Conservation (phyloP, 2,797 vertebrate species). For the Siniperca scherzeri region DNA sequence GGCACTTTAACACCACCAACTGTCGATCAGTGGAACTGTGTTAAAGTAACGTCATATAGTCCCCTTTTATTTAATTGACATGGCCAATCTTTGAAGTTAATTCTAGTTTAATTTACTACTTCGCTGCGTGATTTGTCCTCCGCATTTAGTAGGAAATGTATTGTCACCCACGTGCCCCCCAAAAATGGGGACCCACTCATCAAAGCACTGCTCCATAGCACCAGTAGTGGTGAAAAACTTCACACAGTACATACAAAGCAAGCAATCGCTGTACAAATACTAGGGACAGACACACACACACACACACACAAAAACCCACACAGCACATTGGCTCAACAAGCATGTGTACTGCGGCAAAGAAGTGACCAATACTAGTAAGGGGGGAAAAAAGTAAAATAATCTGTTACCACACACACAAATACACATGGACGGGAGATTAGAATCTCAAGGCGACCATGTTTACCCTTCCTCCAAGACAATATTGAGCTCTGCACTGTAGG, state of each 20-base stretch:
- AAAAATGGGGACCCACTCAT: not conserved
- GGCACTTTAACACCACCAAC: not conserved
- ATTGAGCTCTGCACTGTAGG: not conserved
- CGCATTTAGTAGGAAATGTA: not conserved
- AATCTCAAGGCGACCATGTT: not conserved
- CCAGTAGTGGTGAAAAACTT: not conserved
- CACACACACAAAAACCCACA: not conserved
- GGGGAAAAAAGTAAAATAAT: accelerated
- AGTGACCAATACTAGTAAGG: not conserved
- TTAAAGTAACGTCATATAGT: not conserved
- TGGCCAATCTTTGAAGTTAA: not conserved
- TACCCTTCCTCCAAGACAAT: slow-evolving; percentile 15
- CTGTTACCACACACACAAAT: not conserved
- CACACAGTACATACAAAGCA: not conserved
- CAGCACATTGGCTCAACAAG: not conserved
- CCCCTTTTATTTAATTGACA: not conserved
- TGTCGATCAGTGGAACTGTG: not conserved
- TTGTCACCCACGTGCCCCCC: not conserved
- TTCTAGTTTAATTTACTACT: not conserved
- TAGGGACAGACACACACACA: too few relatives aligned
- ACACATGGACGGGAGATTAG: not conserved
- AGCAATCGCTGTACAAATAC: not conserved
- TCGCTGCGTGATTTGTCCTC: not conserved
- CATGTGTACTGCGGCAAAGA: not conserved
- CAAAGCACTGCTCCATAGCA: not conserved